Evolutionary conservation across 2,113 vertebrate species (phyloP).

Genomic region (Edolisoma coerulescens): DNA sequence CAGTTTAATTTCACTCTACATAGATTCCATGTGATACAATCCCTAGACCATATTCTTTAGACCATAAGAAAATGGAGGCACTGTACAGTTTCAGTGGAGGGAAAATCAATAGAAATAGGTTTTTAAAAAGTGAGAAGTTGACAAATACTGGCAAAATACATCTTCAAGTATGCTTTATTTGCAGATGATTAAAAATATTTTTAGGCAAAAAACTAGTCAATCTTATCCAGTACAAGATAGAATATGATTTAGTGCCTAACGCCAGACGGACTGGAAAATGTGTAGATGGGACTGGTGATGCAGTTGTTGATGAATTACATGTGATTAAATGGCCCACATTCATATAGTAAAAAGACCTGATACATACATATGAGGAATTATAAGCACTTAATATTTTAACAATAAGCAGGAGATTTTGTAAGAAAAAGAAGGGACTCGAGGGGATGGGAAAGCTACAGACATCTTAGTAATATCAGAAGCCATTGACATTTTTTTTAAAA

Average conservation of each 20-base stretch:
- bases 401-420: not conserved
- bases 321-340: slow-evolving; percentile 6
- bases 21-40: not conserved
- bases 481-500: not conserved
- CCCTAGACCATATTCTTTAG: not conserved
- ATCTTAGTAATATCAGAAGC: slow-evolving; percentile 31
- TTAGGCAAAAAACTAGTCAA: slow-evolving; percentile 20
- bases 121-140: not conserved
- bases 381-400: slow-evolving; percentile 11
- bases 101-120: not conserved
- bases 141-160: slow-evolving; percentile 12
- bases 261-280: not conserved
- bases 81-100: not conserved
- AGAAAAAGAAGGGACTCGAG: not conserved
- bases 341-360: slow-evolving; percentile 20
- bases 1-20: slow-evolving; percentile 27
- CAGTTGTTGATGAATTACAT: not conserved
- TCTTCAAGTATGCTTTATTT: slow-evolving; percentile 56
- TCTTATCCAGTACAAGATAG: not conserved
- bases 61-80: not conserved
- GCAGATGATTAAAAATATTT: slow-evolving; percentile 30
- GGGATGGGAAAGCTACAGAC: not conserved
- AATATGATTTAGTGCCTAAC: not conserved
- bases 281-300: not conserved
- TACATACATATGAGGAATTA: not conserved